These are phyloP conservation scores for Anabacerthia variegaticeps DNA, from an alignment of 2,797 vertebrate genomes.

Conservation along the genomic window DNA sequence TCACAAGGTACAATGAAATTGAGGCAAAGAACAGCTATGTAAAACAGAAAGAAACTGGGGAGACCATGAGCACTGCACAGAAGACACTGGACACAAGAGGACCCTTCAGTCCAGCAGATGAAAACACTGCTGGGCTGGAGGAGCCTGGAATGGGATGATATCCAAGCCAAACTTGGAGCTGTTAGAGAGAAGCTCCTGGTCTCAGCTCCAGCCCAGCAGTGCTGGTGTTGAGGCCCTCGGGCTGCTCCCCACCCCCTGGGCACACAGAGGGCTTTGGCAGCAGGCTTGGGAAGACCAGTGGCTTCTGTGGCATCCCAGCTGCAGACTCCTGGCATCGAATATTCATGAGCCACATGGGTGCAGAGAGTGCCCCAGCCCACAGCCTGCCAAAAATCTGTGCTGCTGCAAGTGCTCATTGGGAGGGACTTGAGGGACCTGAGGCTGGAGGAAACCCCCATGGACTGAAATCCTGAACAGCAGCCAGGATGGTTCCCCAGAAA, in stretches of 20 bases:
- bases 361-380: neutral
- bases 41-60: neutral
- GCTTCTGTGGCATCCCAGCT: neutral
- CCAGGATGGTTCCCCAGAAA: neutral
- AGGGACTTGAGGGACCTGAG: neutral
- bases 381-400: neutral
- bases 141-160: neutral
- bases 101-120: neutral
- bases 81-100: neutral
- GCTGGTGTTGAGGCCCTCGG: fast-evolving
- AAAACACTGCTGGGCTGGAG: neutral
- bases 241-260: neutral
- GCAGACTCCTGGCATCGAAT: neutral
- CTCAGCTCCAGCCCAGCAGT: neutral
- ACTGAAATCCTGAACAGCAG: neutral
- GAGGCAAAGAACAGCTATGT: neutral
- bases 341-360: neutral
- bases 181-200: neutral
- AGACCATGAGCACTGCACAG: neutral
- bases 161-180: neutral
- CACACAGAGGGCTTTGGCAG: neutral
- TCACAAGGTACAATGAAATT: fast-evolving
- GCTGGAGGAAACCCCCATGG: neutral
- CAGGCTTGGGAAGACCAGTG: neutral
- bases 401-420: fast-evolving